These are phyloP conservation scores for Chymomyza procnemis DNA, from an alignment of 2,888 invertebrate species.

Conservation along the genomic window DNA sequence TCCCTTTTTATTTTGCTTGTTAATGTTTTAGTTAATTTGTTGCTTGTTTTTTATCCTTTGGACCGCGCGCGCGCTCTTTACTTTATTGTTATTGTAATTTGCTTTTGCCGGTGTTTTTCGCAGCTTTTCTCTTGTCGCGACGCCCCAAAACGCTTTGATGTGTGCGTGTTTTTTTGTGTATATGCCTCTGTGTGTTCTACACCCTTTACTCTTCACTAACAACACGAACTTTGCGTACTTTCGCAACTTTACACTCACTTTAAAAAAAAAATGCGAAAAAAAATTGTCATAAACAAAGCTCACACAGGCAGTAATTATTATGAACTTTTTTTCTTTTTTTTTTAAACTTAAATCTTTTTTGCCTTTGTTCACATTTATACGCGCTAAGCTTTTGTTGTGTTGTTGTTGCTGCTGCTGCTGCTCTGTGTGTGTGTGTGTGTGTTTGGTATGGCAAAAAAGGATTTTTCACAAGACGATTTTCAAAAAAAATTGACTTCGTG, in stretches of 20 bases:
- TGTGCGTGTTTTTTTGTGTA: conserved; percentile 28
- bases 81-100: conserved; percentile 31
- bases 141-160: neutral
- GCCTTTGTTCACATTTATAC: neutral
- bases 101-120: neutral
- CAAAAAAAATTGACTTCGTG: conserved; percentile 33
- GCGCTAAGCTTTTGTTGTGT: too few relatives aligned
- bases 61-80: conserved; percentile 22
- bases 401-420: neutral
- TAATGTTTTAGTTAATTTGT: conserved; percentile 12
- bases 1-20: neutral
- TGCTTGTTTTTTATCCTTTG: neutral
- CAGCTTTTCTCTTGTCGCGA: neutral
- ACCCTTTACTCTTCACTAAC: conserved; percentile 67
- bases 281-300: conserved; percentile 62
- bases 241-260: conserved; percentile 47
- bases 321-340: conserved; percentile 16
- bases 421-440: too few relatives aligned
- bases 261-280: conserved; percentile 57
- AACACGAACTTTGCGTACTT: conserved; percentile 42
- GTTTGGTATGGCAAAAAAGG: conserved; percentile 63
- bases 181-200: conserved; percentile 22
- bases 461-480: conserved; percentile 55
- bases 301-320: conserved; percentile 49
- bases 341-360: neutral